Conservation (phyloP, 1,140 invertebrate genomes). For the Trichonephila inaurata region DNA sequence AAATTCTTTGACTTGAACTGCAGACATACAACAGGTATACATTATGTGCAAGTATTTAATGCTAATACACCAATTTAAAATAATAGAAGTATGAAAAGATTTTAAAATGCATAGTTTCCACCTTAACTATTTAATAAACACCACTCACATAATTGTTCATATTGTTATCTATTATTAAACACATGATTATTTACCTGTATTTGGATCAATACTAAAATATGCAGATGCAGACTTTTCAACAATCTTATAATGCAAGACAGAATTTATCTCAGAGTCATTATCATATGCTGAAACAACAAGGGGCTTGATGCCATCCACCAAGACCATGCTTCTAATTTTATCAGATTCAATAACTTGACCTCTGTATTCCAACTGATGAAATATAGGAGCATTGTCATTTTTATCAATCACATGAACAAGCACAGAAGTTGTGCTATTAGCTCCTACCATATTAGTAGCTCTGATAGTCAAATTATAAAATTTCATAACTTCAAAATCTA, state of each 20-base stretch:
- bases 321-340: slow-evolving; percentile 86
- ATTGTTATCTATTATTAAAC: too few species aligned
- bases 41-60: too few species aligned
- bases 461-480: slow-evolving; percentile 91
- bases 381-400: slow-evolving; percentile 92
- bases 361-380: slow-evolving; percentile 86
- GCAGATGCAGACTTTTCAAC: slow-evolving; percentile 87
- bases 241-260: slow-evolving; percentile 91
- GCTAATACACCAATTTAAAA: too few species aligned
- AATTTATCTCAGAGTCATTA: slow-evolving; percentile 90
- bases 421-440: slow-evolving; percentile 79
- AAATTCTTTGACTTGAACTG: too few species aligned
- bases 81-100: too few species aligned
- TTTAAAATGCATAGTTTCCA: too few species aligned
- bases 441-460: slow-evolving; percentile 91
- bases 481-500: slow-evolving; percentile 90
- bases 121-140: too few species aligned
- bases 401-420: slow-evolving; percentile 82
- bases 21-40: too few species aligned
- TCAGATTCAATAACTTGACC: slow-evolving; percentile 88
- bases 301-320: slow-evolving; percentile 84
- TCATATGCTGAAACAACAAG: slow-evolving; percentile 90
- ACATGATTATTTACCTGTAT: slow-evolving; percentile 84
- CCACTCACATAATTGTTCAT: too few species aligned
- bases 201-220: slow-evolving; percentile 92